phyloP scores from a whole-genome alignment of 2,797 vertebrate species.

The Hypotaenidia okinawae region DNA sequence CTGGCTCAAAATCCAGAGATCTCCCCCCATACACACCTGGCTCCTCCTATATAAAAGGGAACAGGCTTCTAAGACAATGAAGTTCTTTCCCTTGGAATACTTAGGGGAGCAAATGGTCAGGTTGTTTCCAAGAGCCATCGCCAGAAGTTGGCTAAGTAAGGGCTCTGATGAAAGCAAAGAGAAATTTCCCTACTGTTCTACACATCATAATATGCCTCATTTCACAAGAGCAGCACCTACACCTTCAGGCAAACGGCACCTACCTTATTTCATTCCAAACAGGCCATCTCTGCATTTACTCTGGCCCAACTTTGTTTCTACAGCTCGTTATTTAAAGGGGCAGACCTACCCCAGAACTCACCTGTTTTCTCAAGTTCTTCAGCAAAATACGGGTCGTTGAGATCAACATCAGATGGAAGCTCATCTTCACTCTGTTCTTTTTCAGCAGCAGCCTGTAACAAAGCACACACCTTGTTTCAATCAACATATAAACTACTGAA shows the following conservation, averaged over 20 bases:
- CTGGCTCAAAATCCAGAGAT: background rate
- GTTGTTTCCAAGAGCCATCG: background rate
- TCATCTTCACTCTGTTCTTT: conserved; percentile 85
- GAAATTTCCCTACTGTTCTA: background rate
- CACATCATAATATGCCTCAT: background rate
- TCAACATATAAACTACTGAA: background rate
- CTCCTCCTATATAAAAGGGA: background rate
- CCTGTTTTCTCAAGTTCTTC: conserved; percentile 85
- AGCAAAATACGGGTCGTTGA: conserved; percentile 88
- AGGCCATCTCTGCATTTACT: background rate
- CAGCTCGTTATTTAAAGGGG: background rate
- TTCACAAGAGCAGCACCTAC: background rate
- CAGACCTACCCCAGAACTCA: conserved; percentile 41
- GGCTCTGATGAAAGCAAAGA: background rate
- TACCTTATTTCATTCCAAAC: background rate
- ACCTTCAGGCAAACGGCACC: background rate
- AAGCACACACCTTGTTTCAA: background rate
- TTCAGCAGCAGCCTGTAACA: conserved; percentile 69
- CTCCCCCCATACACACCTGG: background rate
- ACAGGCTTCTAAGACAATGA: background rate
- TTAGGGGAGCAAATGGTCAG: background rate
- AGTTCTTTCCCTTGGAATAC: background rate
- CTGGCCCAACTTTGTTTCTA: background rate
- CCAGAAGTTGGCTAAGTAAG: background rate
- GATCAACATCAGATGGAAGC: conserved; percentile 88